Conservation (phyloP, 2,888 invertebrate species). For the Synergus gifuensis region DNA sequence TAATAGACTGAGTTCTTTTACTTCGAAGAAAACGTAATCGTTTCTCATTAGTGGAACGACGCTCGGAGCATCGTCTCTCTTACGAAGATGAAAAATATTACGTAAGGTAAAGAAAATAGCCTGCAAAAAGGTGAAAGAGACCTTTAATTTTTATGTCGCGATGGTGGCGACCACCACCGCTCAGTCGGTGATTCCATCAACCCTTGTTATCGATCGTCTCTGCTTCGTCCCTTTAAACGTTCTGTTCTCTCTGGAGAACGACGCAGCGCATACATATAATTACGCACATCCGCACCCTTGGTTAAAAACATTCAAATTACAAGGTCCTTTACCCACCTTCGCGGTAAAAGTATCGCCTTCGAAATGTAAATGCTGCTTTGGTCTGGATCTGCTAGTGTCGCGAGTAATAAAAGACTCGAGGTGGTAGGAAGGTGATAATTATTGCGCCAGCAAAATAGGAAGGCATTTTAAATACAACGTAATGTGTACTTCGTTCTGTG, state of each 20-base stretch:
- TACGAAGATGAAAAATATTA: constrained; percentile 1
- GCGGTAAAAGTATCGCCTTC: constrained; percentile 53
- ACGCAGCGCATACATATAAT: constrained; percentile 54
- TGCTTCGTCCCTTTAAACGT: constrained; percentile 56
- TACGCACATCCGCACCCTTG: constrained; percentile 50
- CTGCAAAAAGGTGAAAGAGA: not conserved
- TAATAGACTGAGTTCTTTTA: constrained; percentile 15
- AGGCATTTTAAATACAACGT: not conserved
- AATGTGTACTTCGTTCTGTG: not conserved
- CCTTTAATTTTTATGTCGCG: not conserved
- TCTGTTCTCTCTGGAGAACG: constrained; percentile 47
- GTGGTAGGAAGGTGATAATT: constrained; percentile 19
- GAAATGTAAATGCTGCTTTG: constrained; percentile 27
- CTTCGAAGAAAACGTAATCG: constrained; percentile 21
- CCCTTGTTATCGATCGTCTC: constrained; percentile 56
- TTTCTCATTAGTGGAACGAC: constrained; percentile 21
- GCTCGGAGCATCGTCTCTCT: not conserved
- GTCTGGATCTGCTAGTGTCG: constrained; percentile 16
- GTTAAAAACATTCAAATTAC: constrained; percentile 57
- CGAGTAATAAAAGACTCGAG: constrained; percentile 33
- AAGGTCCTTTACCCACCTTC: constrained; percentile 52
- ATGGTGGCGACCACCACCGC: not conserved
- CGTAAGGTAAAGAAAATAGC: not conserved
- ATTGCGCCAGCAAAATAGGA: not conserved
- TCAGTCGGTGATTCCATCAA: constrained; percentile 52